These are phyloP conservation scores for Fulmarus glacialis DNA, from an alignment of 2,113 vertebrate species.

Conservation along the genomic window DNA sequence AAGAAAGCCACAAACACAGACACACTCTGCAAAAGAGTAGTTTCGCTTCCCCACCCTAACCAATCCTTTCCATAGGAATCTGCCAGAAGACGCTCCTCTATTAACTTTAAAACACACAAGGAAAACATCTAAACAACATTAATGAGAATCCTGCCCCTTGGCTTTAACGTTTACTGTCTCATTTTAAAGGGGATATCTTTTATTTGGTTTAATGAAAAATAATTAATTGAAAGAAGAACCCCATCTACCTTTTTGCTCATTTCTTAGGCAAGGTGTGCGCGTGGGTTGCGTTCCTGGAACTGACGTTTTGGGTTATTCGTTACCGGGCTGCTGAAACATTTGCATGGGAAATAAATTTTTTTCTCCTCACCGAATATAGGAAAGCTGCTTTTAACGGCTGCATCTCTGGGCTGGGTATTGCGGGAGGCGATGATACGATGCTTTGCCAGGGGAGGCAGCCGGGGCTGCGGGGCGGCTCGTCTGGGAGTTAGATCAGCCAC, in stretches of 20 bases:
- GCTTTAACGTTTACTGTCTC: constrained; percentile 35
- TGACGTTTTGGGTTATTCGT: background rate
- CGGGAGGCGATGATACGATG: rapidly evolving
- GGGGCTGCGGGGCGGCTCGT: background rate
- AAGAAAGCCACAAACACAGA: constrained; percentile 42
- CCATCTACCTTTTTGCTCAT: background rate
- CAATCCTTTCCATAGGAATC: constrained; percentile 54
- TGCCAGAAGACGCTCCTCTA: constrained; percentile 33
- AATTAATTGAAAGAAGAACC: background rate
- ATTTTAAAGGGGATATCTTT: constrained; percentile 1
- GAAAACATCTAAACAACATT: background rate
- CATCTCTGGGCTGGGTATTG: background rate
- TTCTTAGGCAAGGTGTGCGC: background rate
- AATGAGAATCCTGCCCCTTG: constrained; percentile 3
- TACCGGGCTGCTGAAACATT: background rate
- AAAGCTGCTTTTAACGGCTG: background rate
- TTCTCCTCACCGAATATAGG: background rate
- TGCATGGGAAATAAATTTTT: background rate
- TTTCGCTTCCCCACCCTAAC: constrained; percentile 51
- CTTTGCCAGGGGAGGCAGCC: background rate
- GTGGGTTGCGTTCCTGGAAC: background rate
- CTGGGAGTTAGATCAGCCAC: background rate
- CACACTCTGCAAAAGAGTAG: constrained; percentile 32
- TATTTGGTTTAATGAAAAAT: constrained; percentile 28
- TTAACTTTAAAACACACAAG: constrained; percentile 43